Evolutionary conservation across 1,140 invertebrate species (phyloP).

Genomic region (Ceratoteleas bidentatus): DNA sequence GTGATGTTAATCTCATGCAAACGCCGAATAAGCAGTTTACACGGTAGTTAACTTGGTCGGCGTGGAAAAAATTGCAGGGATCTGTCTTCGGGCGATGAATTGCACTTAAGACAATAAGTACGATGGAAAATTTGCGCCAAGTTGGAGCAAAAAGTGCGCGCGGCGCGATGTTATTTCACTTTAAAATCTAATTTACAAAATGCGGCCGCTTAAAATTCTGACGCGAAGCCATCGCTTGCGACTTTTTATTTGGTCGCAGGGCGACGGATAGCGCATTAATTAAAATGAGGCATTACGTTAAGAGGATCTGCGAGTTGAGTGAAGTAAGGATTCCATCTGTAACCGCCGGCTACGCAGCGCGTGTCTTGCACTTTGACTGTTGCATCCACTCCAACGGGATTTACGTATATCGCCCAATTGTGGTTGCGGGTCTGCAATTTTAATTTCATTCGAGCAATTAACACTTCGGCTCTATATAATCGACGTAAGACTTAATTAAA

Average conservation of each 20-base stretch:
- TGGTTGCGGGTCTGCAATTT: conserved; percentile 88
- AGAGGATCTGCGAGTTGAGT: conserved; percentile 93
- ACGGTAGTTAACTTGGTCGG: no score
- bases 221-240: not conserved
- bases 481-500: not conserved
- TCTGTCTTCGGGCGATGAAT: no score
- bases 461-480: conserved; percentile 1
- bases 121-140: no score
- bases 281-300: conserved; percentile 84
- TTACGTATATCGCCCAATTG: conserved; percentile 96
- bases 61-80: no score
- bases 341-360: conserved; percentile 93
- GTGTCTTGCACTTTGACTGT: conserved; percentile 89
- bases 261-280: conserved; percentile 11
- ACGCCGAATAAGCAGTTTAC: no score
- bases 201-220: not conserved
- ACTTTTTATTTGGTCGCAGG: not conserved
- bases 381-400: conserved; percentile 95
- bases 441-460: conserved; percentile 21
- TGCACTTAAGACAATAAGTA: no score
- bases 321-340: conserved; percentile 96
- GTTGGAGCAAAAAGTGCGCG: no score
- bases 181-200: conserved; percentile 1
- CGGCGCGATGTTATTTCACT: not conserved
- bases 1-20: no score